A percentile compares a stretch with the other conserved stretches of the same genome.
phyloP scores from a whole-genome alignment of 2,888 invertebrate genomes.

The Pecten maximus region DNA sequence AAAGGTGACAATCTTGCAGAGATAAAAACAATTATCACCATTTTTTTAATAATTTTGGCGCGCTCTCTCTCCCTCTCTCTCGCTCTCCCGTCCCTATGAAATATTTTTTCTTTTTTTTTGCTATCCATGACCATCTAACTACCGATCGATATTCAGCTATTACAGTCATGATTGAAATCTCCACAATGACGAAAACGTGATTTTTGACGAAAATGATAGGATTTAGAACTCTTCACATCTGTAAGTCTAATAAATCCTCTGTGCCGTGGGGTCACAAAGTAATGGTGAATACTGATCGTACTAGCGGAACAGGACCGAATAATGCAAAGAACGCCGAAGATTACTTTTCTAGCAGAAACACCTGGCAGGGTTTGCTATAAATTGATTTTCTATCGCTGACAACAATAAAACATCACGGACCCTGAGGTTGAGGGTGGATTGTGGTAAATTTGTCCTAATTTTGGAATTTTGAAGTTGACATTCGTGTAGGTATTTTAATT shows the following conservation, averaged over 20 bases:
- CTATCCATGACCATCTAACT: no score
- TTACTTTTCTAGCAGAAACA: neutral
- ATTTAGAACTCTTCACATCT: neutral
- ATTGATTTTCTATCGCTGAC: neutral
- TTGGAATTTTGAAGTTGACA: neutral
- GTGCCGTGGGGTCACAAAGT: neutral
- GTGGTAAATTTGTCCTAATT: neutral
- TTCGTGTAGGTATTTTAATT: neutral
- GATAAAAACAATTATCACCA: no score
- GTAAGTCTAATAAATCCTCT: neutral
- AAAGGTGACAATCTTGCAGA: no score
- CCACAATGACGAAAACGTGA: neutral
- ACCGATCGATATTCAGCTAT: no score
- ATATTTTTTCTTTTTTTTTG: no score
- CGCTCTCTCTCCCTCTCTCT: no score
- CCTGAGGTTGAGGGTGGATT: neutral
- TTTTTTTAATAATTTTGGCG: no score
- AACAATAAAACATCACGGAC: neutral
- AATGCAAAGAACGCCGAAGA: neutral
- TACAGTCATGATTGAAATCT: neutral
- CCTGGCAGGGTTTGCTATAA: neutral
- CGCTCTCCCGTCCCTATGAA: no score
- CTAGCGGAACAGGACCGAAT: neutral
- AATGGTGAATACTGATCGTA: neutral
- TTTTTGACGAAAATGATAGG: neutral